Conservation (phyloP, 2,797 vertebrate species). For the Echeneis naucrates region DNA sequence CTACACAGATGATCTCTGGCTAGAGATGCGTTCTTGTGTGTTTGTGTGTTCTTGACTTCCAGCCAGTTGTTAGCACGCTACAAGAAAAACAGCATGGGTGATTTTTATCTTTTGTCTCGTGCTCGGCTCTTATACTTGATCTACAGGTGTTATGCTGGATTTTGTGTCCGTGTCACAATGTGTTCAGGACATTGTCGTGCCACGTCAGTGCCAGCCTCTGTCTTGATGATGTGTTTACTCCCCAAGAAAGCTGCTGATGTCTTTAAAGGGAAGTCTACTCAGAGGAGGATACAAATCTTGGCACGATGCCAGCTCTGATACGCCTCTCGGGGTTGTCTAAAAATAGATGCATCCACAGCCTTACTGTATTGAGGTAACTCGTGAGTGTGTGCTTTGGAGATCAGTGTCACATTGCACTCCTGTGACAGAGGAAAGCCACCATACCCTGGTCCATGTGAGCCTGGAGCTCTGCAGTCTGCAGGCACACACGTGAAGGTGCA, state of each 20-base stretch:
- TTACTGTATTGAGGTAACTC: slow-evolving; percentile 34
- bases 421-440: slow-evolving; percentile 65
- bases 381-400: slow-evolving; percentile 32
- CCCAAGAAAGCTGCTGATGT: not conserved
- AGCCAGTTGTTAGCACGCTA: not conserved
- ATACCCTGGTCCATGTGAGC: slow-evolving; percentile 56
- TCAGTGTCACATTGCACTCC: slow-evolving; percentile 75
- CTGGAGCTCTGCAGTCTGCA: slow-evolving; percentile 37
- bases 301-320: slow-evolving; percentile 4
- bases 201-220: not conserved
- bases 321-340: slow-evolving; percentile 55
- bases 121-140: not conserved
- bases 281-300: slow-evolving; percentile 3
- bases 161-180: not conserved
- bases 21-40: too few species aligned
- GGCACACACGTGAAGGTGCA: slow-evolving; percentile 39
- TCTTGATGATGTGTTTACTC: not conserved
- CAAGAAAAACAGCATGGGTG: too few species aligned
- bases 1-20: accelerated
- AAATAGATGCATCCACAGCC: slow-evolving; percentile 53
- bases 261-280: not conserved
- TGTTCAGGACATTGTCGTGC: not conserved
- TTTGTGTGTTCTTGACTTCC: not conserved
- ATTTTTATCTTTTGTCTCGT: slow-evolving; percentile 40
- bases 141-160: slow-evolving; percentile 19